Evolutionary conservation across 1,140 invertebrate species (phyloP).

Genomic region (Theocolax elegans): DNA sequence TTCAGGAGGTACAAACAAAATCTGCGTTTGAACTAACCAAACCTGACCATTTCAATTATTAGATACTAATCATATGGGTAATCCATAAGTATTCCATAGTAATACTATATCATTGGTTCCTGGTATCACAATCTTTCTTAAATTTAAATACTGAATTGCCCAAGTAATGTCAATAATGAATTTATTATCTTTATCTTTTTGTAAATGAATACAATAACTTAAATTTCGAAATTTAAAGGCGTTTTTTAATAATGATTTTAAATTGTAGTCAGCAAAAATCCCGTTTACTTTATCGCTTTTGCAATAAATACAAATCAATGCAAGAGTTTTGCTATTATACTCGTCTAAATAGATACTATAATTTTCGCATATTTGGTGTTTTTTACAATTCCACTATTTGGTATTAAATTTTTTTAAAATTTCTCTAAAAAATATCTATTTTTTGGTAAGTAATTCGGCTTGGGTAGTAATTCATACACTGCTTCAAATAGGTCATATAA

Average conservation of each 20-base stretch:
- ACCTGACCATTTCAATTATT: conserved; percentile 39
- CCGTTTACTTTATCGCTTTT: conserved; percentile 26
- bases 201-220: conserved; percentile 19
- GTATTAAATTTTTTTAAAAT: conserved; percentile 27
- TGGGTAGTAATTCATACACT: conserved; percentile 16
- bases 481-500: conserved; percentile 20
- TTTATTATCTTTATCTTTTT: conserved; percentile 10
- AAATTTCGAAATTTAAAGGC: conserved; percentile 38
- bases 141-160: conserved; percentile 26
- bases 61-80: conserved; percentile 12
- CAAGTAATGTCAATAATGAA: conserved; percentile 36
- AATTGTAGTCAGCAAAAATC: conserved; percentile 32
- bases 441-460: conserved; percentile 34
- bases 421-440: conserved; percentile 36
- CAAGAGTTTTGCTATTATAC: neutral
- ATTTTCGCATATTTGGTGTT: conserved; percentile 42
- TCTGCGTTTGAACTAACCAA: conserved; percentile 29
- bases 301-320: conserved; percentile 31
- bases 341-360: conserved; percentile 36
- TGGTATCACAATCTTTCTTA: conserved; percentile 22
- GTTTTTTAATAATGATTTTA: conserved; percentile 33
- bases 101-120: conserved; percentile 30
- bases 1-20: conserved; percentile 28
- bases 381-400: conserved; percentile 11
- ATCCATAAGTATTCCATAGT: conserved; percentile 39